Percentiles rank a stretch among this genome's conserved stretches.
These are phyloP conservation scores for Laterallus jamaicensis DNA, from an alignment of 2,113 vertebrate genomes.

Conservation along the genomic window DNA sequence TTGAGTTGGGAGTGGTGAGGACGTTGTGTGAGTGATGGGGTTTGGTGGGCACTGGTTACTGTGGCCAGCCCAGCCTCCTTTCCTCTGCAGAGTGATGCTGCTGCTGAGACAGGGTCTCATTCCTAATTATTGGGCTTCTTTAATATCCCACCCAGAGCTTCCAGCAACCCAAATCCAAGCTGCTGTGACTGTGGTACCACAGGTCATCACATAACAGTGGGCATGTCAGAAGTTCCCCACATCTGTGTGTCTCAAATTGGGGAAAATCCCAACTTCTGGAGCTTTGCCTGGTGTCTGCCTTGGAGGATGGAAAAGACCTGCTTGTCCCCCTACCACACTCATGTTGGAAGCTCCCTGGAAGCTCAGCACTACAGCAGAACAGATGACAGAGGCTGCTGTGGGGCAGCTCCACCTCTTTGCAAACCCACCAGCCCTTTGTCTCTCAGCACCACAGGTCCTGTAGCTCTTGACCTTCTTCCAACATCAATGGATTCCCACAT, in stretches of 20 bases:
- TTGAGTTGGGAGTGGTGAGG: neutral
- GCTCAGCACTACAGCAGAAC: neutral
- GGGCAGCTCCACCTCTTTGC: neutral
- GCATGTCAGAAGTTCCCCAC: neutral
- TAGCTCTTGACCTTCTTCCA: neutral
- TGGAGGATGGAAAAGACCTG: neutral
- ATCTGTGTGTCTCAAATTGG: neutral
- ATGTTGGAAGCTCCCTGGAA: neutral
- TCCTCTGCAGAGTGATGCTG: neutral
- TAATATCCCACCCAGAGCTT: neutral
- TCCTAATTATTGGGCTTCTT: too few relatives aligned
- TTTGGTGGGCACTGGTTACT: neutral
- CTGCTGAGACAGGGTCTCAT: neutral
- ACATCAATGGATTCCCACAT: neutral
- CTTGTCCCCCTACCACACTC: neutral
- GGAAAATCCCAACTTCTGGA: neutral
- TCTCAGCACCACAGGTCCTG: neutral
- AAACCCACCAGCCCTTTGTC: too few relatives aligned
- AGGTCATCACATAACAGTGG: fast-evolving
- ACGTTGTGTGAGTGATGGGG: fast-evolving
- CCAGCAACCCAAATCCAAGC: neutral
- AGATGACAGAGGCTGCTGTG: neutral
- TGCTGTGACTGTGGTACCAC: neutral
- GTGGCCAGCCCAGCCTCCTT: too few relatives aligned
- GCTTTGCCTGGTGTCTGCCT: neutral